phyloP scores from a whole-genome alignment of 1,140 invertebrate species.

The Drosophila busckii region DNA sequence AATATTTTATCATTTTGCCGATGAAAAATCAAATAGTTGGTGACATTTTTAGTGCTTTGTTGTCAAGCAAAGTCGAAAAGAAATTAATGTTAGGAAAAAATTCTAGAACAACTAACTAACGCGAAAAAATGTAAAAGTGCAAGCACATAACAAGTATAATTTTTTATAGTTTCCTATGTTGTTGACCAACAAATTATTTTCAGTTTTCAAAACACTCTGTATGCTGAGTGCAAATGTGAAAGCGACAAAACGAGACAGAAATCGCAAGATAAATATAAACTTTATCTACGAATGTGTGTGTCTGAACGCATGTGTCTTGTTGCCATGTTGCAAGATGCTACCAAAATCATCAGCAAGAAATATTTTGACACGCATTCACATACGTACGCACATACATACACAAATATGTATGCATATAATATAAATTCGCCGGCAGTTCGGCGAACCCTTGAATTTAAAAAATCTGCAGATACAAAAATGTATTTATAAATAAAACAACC shows the following conservation, averaged over 20 bases:
- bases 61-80: conserved; percentile 14
- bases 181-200: conserved; percentile 27
- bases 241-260: conserved; percentile 2
- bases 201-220: conserved; percentile 56
- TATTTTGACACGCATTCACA: background rate
- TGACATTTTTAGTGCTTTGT: too few relatives aligned
- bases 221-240: background rate
- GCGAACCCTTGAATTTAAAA: conserved; percentile 25
- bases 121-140: conserved; percentile 33
- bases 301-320: conserved; percentile 2
- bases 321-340: conserved; percentile 26
- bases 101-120: conserved; percentile 1
- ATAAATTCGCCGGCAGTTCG: conserved; percentile 17
- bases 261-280: conserved; percentile 40
- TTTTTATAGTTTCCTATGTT: conserved; percentile 20
- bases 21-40: conserved; percentile 22
- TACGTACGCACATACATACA: too few relatives aligned
- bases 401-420: background rate
- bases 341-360: conserved; percentile 7
- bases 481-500: background rate
- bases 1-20: conserved; percentile 12
- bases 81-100: conserved; percentile 1
- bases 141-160: conserved; percentile 52
- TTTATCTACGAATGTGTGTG: conserved; percentile 13
- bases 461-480: conserved; percentile 13